Conservation (phyloP, 2,888 invertebrate species). For the Saturnia pavonia region DNA sequence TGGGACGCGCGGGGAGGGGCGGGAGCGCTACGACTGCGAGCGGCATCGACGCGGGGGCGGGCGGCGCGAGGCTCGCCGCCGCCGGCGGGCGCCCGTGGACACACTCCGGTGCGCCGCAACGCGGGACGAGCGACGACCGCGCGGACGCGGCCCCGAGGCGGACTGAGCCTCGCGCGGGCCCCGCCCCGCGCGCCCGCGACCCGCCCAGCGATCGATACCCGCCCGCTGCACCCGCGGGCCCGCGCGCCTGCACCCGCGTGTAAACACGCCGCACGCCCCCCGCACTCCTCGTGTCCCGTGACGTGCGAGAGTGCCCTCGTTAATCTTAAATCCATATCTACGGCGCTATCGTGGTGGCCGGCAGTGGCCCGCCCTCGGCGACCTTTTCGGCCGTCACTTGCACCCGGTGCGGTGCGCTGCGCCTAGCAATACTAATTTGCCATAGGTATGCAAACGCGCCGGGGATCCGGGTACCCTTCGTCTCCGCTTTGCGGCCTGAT, state of each 20-base stretch:
- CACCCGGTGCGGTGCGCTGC: constrained; percentile 27
- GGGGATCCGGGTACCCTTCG: constrained; percentile 21
- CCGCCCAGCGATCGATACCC: constrained; percentile 70
- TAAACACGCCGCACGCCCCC: constrained; percentile 88
- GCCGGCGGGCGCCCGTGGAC: constrained; percentile 74
- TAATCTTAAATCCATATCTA: constrained; percentile 76
- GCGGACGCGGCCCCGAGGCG: constrained; percentile 78
- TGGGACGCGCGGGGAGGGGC: constrained; percentile 67
- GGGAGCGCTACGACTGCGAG: constrained; percentile 58
- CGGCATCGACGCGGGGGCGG: constrained; percentile 79
- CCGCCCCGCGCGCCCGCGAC: constrained; percentile 53
- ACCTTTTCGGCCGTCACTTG: constrained; percentile 21
- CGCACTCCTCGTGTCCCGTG: constrained; percentile 70
- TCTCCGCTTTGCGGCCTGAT: constrained; percentile 42
- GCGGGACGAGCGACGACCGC: constrained; percentile 74
- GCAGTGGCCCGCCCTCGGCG: constrained; percentile 50
- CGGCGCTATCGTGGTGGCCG: constrained; percentile 52
- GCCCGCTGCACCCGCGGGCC: constrained; percentile 72
- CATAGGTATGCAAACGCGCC: constrained; percentile 1
- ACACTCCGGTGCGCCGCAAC: constrained; percentile 76
- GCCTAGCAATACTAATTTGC: constrained; percentile 18
- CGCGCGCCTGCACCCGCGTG: constrained; percentile 73
- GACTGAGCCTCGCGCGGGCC: constrained; percentile 66
- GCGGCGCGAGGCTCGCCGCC: constrained; percentile 79
- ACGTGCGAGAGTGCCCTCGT: constrained; percentile 70